Conservation (phyloP, 2,113 vertebrate species). For the Pandion haliaetus region DNA sequence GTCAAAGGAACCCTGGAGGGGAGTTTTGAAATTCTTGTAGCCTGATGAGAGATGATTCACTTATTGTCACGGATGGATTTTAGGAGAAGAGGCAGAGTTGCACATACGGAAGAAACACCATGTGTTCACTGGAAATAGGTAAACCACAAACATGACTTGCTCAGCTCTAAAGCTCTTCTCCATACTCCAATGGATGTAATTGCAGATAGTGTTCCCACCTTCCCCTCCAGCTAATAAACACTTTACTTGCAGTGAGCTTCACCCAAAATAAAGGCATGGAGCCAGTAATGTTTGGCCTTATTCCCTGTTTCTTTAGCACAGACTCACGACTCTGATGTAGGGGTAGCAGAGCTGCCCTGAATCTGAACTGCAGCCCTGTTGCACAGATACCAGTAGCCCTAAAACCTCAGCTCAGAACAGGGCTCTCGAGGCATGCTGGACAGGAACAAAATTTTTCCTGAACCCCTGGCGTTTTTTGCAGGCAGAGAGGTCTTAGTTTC, state of each 20-base stretch:
- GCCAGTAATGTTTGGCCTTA: background rate
- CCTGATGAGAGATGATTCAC: constrained; percentile 17
- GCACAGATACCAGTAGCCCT: background rate
- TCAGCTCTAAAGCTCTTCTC: background rate
- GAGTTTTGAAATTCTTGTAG: background rate
- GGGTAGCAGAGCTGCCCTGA: background rate
- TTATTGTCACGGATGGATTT: background rate
- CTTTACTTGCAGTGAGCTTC: background rate
- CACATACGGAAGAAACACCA: background rate
- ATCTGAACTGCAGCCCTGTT: background rate
- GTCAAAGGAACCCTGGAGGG: background rate
- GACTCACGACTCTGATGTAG: background rate
- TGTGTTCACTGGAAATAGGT: background rate
- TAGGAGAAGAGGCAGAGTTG: background rate
- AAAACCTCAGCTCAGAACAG: background rate
- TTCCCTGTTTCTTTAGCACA: background rate
- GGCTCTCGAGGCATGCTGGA: background rate
- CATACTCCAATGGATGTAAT: background rate
- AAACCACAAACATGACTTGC: background rate
- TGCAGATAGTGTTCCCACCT: background rate
- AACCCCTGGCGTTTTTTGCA: background rate
- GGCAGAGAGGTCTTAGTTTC: background rate
- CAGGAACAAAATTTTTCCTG: background rate
- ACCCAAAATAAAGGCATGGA: background rate
- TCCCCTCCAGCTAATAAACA: background rate